Percentiles rank a stretch among this genome's conserved stretches.
Evolutionary conservation across 2,797 vertebrate genomes (phyloP).

Genomic region (Molossus alvarezi): DNA sequence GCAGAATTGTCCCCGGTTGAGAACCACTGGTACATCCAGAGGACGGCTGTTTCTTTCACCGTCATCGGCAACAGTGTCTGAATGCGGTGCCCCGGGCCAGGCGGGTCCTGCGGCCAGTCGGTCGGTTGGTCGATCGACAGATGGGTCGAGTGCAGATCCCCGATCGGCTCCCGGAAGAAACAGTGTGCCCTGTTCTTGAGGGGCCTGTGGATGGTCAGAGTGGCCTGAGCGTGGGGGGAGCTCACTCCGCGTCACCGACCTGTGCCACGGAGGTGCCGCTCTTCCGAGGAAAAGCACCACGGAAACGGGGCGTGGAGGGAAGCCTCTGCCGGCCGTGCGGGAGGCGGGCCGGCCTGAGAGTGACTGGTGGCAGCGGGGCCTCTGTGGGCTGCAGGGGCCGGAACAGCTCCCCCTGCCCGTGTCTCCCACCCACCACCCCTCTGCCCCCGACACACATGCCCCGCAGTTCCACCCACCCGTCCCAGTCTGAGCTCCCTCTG

Average conservation of each 20-base stretch:
- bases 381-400: fast-evolving
- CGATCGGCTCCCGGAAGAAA: background rate
- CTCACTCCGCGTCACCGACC: background rate
- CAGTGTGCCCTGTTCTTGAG: background rate
- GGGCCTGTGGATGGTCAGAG: background rate
- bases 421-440: background rate
- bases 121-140: background rate
- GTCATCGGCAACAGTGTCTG: background rate
- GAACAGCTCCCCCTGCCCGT: background rate
- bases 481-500: background rate
- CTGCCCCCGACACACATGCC: fast-evolving
- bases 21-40: background rate
- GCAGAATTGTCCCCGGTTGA: background rate
- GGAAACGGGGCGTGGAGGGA: background rate
- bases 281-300: background rate
- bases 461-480: background rate
- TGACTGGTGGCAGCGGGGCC: fast-evolving
- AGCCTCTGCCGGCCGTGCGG: too few species aligned
- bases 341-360: background rate
- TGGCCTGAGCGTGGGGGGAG: background rate
- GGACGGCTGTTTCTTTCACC: background rate
- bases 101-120: background rate
- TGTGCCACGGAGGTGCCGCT: background rate
- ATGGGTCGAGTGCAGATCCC: background rate
- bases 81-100: too few species aligned